Percentiles rank a stretch among this genome's conserved stretches.
These are phyloP conservation scores for Dermolepida albohirtum DNA, from an alignment of 2,888 invertebrate genomes.

Conservation along the genomic window DNA sequence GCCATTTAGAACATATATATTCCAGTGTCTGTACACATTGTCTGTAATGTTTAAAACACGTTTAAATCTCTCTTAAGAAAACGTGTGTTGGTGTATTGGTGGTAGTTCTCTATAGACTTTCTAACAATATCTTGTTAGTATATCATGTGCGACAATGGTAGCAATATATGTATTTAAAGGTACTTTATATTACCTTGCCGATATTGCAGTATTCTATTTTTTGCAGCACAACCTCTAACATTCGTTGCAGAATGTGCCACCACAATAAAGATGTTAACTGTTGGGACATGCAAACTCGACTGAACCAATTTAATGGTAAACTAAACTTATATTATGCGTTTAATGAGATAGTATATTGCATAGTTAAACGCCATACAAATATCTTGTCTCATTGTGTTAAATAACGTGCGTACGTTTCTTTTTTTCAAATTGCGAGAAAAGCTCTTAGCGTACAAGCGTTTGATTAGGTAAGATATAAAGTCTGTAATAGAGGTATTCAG, in stretches of 20 bases:
- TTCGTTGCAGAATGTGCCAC: slow-evolving; percentile 22
- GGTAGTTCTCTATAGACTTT: slow-evolving; percentile 28
- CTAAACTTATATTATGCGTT: slow-evolving; percentile 36
- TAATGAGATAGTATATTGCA: slow-evolving; percentile 36
- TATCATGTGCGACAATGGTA: slow-evolving; percentile 46
- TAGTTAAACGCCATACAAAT: slow-evolving; percentile 30
- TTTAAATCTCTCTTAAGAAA: slow-evolving; percentile 31
- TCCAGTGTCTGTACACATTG: slow-evolving; percentile 2
- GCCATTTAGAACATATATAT: slow-evolving; percentile 15
- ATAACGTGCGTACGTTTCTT: slow-evolving; percentile 18
- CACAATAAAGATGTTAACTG: slow-evolving; percentile 34
- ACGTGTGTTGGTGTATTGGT: slow-evolving; percentile 31
- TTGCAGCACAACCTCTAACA: too few relatives aligned
- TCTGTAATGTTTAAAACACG: too few relatives aligned
- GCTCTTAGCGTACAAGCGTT: slow-evolving; percentile 19
- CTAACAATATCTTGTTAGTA: slow-evolving; percentile 46
- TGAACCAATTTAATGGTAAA: slow-evolving; percentile 36
- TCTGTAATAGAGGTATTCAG: slow-evolving; percentile 5
- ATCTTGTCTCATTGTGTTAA: slow-evolving; percentile 29
- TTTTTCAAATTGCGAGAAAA: slow-evolving; percentile 12
- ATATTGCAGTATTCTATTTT: slow-evolving; percentile 28
- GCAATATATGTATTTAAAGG: slow-evolving; percentile 32
- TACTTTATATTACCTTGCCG: slow-evolving; percentile 20
- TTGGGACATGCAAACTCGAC: slow-evolving; percentile 12
- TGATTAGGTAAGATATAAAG: slow-evolving; percentile 27